Evolutionary conservation across 2,113 vertebrate genomes (phyloP).

Genomic region (Eolophus roseicapilla): DNA sequence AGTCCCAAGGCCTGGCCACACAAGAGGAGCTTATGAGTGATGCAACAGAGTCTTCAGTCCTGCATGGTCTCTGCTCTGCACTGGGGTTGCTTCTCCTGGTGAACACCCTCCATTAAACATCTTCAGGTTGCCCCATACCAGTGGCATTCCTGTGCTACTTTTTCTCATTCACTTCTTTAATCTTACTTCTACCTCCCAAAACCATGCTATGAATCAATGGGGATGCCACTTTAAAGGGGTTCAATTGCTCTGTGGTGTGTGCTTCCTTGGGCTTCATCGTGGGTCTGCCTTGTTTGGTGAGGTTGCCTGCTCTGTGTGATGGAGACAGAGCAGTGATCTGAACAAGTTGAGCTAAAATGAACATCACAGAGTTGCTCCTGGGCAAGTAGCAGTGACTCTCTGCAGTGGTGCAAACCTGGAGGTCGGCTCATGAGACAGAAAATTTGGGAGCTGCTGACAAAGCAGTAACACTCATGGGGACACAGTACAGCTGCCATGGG

Average conservation of each 20-base stretch:
- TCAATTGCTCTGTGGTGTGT: neutral
- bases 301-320: neutral
- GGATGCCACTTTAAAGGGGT: neutral
- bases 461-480: neutral
- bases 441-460: neutral
- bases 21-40: neutral
- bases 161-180: neutral
- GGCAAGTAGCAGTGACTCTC: neutral
- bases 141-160: neutral
- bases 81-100: neutral
- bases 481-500: neutral
- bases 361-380: accelerated
- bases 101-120: neutral
- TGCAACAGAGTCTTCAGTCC: neutral
- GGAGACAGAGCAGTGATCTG: neutral
- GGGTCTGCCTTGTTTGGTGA: neutral
- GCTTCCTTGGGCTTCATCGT: neutral
- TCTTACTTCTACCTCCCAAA: neutral
- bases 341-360: neutral
- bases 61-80: neutral
- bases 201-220: neutral
- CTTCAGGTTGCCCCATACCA: neutral
- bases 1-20: neutral
- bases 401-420: neutral
- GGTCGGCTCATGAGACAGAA: neutral